Percentiles rank a stretch among this genome's conserved stretches.
These are phyloP conservation scores for Andinoacara biseriatus DNA, from an alignment of 2,113 vertebrate species.

Conservation along the genomic window DNA sequence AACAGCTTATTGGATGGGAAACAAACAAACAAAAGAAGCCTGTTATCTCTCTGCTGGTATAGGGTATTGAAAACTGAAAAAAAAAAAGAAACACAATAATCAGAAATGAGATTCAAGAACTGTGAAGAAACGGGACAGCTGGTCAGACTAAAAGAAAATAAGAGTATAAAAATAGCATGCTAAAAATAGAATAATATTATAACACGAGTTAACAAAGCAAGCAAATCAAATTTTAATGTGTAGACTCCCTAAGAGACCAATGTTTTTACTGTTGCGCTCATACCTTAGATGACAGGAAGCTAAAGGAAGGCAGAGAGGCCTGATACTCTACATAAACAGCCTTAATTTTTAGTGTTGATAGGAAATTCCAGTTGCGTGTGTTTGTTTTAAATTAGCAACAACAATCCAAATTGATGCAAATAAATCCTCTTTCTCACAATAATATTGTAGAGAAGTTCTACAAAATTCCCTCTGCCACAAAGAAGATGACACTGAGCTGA, in stretches of 20 bases:
- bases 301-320: background rate
- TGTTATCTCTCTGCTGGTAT: background rate
- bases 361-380: background rate
- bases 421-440: background rate
- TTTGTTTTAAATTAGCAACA: background rate
- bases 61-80: background rate
- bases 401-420: constrained; percentile 1
- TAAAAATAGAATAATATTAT: background rate
- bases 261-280: background rate
- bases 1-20: background rate
- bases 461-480: constrained; percentile 2
- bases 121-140: background rate
- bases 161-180: background rate
- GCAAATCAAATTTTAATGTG: background rate
- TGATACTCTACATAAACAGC: background rate
- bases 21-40: background rate
- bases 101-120: background rate
- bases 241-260: background rate
- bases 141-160: background rate
- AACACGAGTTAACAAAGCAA: background rate
- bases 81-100: background rate
- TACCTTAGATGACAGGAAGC: background rate
- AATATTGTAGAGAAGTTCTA: background rate
- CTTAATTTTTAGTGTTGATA: background rate
- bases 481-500: background rate